A percentile compares a stretch with the other conserved stretches of the same genome.
phyloP scores from a whole-genome alignment of 2,113 vertebrate genomes.

The Cottus gobio region DNA sequence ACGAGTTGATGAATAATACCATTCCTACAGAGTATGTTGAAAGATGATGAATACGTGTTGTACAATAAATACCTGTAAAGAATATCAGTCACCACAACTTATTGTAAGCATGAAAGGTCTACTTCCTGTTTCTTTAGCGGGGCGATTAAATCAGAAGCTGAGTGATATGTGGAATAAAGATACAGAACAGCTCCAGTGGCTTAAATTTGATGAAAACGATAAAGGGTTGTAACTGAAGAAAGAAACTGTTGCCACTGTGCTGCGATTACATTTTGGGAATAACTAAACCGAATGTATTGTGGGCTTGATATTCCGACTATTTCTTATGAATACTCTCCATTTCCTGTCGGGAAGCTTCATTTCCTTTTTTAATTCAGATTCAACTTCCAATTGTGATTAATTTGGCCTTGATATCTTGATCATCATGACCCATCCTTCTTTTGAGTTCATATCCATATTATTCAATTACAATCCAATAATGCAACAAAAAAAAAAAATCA shows the following conservation, averaged over 20 bases:
- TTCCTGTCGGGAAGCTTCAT: constrained; percentile 41
- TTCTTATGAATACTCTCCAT: constrained; percentile 26
- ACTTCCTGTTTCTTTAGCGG: constrained; percentile 6
- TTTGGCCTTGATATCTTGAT: neutral
- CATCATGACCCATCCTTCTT: constrained; percentile 1
- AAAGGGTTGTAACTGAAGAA: neutral
- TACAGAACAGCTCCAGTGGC: constrained; percentile 9
- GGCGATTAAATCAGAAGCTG: constrained; percentile 15
- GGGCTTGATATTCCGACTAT: constrained; percentile 16
- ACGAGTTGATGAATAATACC: constrained; percentile 36
- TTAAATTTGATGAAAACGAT: constrained; percentile 15
- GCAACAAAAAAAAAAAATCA: constrained; percentile 52
- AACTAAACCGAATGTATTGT: constrained; percentile 27
- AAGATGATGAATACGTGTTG: neutral
- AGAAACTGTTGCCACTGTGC: neutral
- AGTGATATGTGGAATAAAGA: constrained; percentile 29
- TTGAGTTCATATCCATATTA: constrained; percentile 29
- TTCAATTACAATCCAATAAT: constrained; percentile 53
- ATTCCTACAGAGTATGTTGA: constrained; percentile 16
- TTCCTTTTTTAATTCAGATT: constrained; percentile 24
- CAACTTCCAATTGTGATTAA: constrained; percentile 3
- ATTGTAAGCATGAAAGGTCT: neutral
- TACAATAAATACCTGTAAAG: neutral
- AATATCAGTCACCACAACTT: constrained; percentile 15
- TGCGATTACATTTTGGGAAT: neutral